Base-by-base conservation (phyloP, 2,797 vertebrate genomes). In the Poecile montanus region DNA sequence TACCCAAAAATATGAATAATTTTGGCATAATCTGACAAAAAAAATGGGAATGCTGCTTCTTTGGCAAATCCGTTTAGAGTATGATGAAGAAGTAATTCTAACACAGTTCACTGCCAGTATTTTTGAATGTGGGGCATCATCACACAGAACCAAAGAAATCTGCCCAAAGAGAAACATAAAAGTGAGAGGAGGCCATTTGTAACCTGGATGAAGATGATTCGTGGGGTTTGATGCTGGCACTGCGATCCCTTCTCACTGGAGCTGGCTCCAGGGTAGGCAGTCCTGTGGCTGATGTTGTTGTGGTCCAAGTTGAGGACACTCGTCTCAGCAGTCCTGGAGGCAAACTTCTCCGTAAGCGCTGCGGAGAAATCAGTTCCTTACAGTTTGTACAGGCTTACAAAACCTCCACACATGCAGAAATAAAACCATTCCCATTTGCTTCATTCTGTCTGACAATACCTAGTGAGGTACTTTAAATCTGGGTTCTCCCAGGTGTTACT, bases 281-380 rank as follows among this genome's bases (percentile, higher is more conserved):
- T 47, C 99, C 99, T 14, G 99, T 99, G 92, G 99, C 99, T 4
- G 99, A 99, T 34, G 99, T 99, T 94, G 99, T 99, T 47, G 99
- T 99, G 57, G 99, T 99, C 99, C 99, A 99, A 2, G 99, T 99
- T 42, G 99, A 99, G 5, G 99, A 99, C 90, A 99, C 99, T 65
- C 99, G 97, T 91, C 99, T 98, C 88, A 99, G 89, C 84, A 99
- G 98, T 74, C 98, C 99, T 0, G 99, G 98, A 38, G 99, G 99
- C 85, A 99, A 98, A 97, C 98, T 99, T 38, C 98, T 98, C 91
- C 99, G 98, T 66, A 99, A 97, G 95, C 99, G 99, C 99, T 99
- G 67, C 7, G 42, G 76, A 66, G 51, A 95, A 87, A 89, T 21
- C 44, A 79, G 34, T 36, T 70, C 32, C 58, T 77, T 15, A 32